Evolutionary conservation across 2,888 invertebrate species (phyloP).

Genomic region (Chymomyza amoena): DNA sequence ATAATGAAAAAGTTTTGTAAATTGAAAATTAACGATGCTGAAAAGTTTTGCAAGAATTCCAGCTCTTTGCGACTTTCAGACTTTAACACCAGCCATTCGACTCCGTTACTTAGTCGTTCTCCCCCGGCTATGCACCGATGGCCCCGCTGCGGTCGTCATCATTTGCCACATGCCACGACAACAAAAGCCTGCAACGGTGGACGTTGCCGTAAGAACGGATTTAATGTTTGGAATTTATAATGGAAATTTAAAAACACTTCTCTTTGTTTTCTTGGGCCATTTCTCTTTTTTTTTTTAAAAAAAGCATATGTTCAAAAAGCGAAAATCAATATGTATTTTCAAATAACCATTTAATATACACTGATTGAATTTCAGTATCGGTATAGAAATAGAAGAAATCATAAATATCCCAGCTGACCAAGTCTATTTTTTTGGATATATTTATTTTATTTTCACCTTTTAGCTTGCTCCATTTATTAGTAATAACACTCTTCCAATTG

Average conservation of each 20-base stretch:
- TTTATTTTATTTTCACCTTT: too few species aligned
- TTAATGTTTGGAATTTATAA: conserved; percentile 44
- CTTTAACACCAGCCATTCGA: conserved; percentile 31
- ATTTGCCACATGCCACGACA: conserved; percentile 32
- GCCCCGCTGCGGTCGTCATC: conserved; percentile 25
- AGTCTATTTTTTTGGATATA: too few species aligned
- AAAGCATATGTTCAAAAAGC: not conserved
- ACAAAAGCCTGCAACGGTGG: conserved; percentile 13
- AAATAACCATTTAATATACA: too few species aligned
- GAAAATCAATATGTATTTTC: too few species aligned
- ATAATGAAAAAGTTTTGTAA: conserved; percentile 63
- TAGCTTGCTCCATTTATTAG: too few species aligned
- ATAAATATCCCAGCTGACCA: too few species aligned
- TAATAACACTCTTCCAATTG: too few species aligned
- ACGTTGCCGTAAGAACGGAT: conserved; percentile 26
- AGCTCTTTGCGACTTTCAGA: conserved; percentile 44
- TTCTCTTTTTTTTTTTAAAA: conserved; percentile 9
- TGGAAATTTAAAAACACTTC: conserved; percentile 43
- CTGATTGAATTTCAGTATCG: too few species aligned
- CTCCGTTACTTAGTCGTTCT: not conserved
- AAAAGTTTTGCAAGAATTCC: conserved; percentile 60
- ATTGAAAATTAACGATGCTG: conserved; percentile 71
- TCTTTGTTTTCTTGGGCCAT: not conserved
- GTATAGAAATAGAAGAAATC: too few species aligned
- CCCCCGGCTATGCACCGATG: not conserved